Percentiles rank a stretch among this genome's conserved stretches.
phyloP scores from a whole-genome alignment of 2,797 vertebrate species.

The Avahi laniger region DNA sequence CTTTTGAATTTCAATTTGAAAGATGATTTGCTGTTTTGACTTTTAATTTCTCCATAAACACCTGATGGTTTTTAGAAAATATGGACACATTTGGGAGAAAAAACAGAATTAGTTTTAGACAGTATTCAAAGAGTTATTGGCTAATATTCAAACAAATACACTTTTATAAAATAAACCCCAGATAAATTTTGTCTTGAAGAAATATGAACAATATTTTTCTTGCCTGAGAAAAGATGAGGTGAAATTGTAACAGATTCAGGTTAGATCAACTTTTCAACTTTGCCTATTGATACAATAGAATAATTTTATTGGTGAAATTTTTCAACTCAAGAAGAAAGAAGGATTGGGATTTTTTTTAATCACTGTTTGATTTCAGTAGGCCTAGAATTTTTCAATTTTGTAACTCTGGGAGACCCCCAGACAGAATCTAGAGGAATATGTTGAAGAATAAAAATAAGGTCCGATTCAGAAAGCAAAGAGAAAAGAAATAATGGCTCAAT shows the following conservation, averaged over 20 bases:
- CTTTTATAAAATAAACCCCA: neutral
- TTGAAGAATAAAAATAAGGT: neutral
- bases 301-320: neutral
- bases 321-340: neutral
- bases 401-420: neutral
- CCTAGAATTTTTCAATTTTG: neutral
- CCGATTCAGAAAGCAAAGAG: neutral
- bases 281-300: neutral
- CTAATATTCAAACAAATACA: neutral
- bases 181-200: neutral
- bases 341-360: neutral
- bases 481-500: neutral
- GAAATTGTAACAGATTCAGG: neutral
- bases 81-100: neutral
- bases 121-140: neutral
- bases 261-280: neutral
- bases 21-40: neutral
- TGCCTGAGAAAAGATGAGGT: neutral
- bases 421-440: neutral
- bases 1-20: neutral
- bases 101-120: neutral
- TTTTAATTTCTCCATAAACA: neutral
- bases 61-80: neutral
- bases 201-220: neutral
- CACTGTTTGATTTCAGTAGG: neutral